A percentile compares a stretch with the other conserved stretches of the same genome.
phyloP scores from a whole-genome alignment of 2,797 vertebrate genomes.

The Coilia nasus region DNA sequence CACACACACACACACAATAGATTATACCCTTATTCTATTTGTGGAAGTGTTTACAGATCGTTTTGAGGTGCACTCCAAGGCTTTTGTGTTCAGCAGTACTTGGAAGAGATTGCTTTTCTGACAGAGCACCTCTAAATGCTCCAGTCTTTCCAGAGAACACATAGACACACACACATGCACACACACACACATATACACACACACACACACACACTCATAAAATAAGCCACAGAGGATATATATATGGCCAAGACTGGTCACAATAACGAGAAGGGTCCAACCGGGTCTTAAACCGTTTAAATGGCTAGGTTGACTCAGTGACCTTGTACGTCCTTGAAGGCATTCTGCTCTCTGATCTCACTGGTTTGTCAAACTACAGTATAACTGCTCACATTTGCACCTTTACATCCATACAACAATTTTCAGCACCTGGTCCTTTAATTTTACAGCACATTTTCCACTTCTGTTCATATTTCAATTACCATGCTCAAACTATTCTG shows the following conservation, averaged over 20 bases:
- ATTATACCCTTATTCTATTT: conserved; percentile 39
- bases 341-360: background rate
- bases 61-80: conserved; percentile 26
- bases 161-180: background rate
- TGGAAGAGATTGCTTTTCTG: conserved; percentile 46
- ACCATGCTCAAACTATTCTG: background rate
- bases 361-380: background rate
- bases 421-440: background rate
- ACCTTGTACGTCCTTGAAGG: conserved; percentile 18
- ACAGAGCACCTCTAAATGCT: conserved; percentile 33
- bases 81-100: conserved; percentile 37
- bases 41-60: conserved; percentile 26
- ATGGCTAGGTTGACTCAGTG: too few species aligned
- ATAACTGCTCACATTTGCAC: background rate
- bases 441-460: background rate
- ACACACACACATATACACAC: conserved; percentile 9
- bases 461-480: background rate
- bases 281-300: background rate
- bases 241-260: background rate
- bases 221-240: background rate
- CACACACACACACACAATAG: background rate
- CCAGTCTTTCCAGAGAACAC: background rate
- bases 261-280: background rate
- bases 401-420: too few species aligned
- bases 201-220: background rate